Conservation (phyloP, 2,888 invertebrate species). For the Nezara viridula region DNA sequence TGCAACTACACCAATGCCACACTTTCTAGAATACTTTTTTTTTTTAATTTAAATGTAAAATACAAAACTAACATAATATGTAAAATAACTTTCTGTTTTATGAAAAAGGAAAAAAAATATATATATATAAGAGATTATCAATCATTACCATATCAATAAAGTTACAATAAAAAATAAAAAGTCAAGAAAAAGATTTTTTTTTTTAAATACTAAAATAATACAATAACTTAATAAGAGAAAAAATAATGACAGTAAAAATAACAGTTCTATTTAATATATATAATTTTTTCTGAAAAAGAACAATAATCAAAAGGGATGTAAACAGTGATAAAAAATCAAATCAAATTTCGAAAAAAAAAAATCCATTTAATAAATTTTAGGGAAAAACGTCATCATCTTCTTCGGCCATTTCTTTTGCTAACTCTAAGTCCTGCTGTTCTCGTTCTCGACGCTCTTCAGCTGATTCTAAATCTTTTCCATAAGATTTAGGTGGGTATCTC, state of each 20-base stretch:
- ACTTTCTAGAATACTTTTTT: no score
- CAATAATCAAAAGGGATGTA: not conserved
- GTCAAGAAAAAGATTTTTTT: not conserved
- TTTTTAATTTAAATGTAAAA: no score
- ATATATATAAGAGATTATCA: no score
- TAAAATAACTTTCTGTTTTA: no score
- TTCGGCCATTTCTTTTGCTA: slow-evolving; percentile 99
- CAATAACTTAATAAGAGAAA: not conserved
- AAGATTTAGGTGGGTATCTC: slow-evolving; percentile 99
- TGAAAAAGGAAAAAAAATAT: no score
- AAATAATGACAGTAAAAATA: not conserved
- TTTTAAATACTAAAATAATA: not conserved
- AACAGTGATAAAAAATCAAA: not conserved
- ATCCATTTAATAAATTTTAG: slow-evolving; percentile 59
- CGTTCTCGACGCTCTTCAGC: slow-evolving; percentile 96
- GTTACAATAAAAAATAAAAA: no score
- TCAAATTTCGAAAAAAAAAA: not conserved
- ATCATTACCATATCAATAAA: no score
- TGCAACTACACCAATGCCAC: no score
- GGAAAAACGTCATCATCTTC: slow-evolving; percentile 88
- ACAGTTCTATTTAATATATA: not conserved
- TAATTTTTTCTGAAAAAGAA: not conserved
- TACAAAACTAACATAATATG: no score
- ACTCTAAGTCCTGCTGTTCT: slow-evolving; percentile 97
- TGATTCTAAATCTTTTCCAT: slow-evolving; percentile 97